Base-by-base conservation (phyloP, 2,888 invertebrate species). In the Dendrolimus houi region DNA sequence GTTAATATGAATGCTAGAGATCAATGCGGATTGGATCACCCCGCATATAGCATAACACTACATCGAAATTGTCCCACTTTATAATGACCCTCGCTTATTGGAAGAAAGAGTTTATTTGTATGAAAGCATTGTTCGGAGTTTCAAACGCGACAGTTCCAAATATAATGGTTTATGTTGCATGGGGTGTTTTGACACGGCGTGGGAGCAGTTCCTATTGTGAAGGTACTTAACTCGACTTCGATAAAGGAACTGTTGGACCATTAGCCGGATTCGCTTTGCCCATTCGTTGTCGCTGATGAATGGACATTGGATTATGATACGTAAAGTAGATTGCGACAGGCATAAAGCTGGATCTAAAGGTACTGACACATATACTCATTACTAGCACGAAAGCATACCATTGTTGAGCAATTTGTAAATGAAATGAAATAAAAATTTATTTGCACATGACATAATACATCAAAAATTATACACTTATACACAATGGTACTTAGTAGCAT, bases 141-240 rank as follows among this genome's bases (percentile, higher is more conserved):
- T 54, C 59, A 61, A 64, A 63, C 60, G 63, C 58, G 60, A 64
- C 59, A 64, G 81, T 53, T 75, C 76, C 63, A 9, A 9, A 57
- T 68, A 70, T 9, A 63, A 57, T 79, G 78, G 85, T 63, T 60
- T 60, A 53, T 59, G 53, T 64, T 70, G 71, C 79, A 81, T 79
- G 72, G 89, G 87, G 87, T 89, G 87, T 88, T 87, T 80, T 88
- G 88, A 88, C 88, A 85, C 72, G 80, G 87, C 87, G 90, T 89
- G 90, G 90, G 89, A 88, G 87, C 84, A 67, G 80, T 75, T 71
- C 81, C 80, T 75, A 87, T 89, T 88, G 87, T 89, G 73, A 63
- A 72, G 79, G 82, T 87, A 87, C 88, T 89, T 89, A 87, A 88
- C 87, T 88, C 79, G 67, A 68, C 68, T 62, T 70, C 80, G 85